A percentile compares a stretch with the other conserved stretches of the same genome.
phyloP scores from a whole-genome alignment of 2,797 vertebrate genomes.

The Bradypodion pumilum region DNA sequence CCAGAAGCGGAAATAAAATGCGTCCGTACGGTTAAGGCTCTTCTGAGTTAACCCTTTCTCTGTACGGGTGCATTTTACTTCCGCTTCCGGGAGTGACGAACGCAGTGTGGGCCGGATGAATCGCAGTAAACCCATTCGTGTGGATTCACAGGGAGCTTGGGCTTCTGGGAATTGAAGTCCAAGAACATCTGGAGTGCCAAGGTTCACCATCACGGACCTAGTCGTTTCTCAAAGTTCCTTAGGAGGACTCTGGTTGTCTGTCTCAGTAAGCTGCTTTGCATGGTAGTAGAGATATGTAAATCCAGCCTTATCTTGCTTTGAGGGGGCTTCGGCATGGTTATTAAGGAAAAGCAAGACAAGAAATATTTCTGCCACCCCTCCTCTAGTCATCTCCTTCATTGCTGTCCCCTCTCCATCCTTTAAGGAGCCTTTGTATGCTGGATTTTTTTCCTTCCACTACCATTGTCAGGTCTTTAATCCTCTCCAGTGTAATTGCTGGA shows the following conservation, averaged over 20 bases:
- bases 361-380: background rate
- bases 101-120: too few species aligned
- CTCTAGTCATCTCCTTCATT: slow-evolving; percentile 7
- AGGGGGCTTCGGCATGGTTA: background rate
- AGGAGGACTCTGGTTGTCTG: background rate
- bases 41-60: too few species aligned
- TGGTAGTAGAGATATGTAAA: slow-evolving; percentile 34
- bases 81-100: too few species aligned
- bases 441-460: background rate
- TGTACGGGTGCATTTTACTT: too few species aligned
- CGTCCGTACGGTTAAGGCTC: too few species aligned
- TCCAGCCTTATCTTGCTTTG: background rate
- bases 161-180: too few species aligned
- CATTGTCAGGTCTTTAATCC: background rate
- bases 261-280: background rate
- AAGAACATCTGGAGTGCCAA: too few species aligned
- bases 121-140: too few species aligned
- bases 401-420: slow-evolving; percentile 15
- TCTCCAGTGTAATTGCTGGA: slow-evolving; percentile 25
- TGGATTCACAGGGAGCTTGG: too few species aligned
- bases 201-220: too few species aligned
- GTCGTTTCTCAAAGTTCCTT: background rate
- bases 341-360: slow-evolving; percentile 16
- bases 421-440: slow-evolving; percentile 26
- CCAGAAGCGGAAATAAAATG: too few species aligned